Conservation (phyloP, 2,113 vertebrate genomes). For the Poecile atricapillus region DNA sequence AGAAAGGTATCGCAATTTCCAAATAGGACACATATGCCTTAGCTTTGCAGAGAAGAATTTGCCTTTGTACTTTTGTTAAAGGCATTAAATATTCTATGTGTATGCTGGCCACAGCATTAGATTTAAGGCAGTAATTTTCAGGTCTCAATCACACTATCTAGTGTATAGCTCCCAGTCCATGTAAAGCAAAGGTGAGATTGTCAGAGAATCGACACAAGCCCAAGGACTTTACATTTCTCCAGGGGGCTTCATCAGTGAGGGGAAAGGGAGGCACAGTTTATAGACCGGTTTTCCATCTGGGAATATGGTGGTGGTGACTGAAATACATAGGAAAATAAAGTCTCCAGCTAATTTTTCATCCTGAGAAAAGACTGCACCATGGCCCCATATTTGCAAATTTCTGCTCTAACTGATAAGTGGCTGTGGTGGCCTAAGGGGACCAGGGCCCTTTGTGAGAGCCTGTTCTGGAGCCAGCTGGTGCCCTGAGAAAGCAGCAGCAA, state of each 20-base stretch:
- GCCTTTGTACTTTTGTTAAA: conserved; percentile 4
- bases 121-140: conserved; percentile 38
- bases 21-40: not conserved
- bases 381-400: not conserved
- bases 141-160: not conserved
- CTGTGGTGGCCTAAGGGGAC: not conserved
- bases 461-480: not conserved
- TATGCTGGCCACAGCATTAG: not conserved
- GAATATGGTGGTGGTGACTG: not conserved
- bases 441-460: not conserved
- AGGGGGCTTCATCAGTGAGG: not conserved
- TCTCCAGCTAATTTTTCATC: not conserved
- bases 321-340: not conserved
- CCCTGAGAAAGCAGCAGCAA: rapidly evolving
- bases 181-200: not conserved
- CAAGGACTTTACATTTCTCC: not conserved
- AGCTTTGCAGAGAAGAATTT: conserved; percentile 30
- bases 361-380: not conserved
- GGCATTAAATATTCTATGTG: not conserved
- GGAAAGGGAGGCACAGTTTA: not conserved
- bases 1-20: conserved; percentile 12
- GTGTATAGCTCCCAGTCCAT: not conserved
- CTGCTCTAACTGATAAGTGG: not conserved
- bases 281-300: not conserved
- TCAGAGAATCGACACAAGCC: not conserved